A percentile compares a stretch with the other conserved stretches of the same genome.
phyloP scores from a whole-genome alignment of 1,140 invertebrate species.

The Bombus impatiens region DNA sequence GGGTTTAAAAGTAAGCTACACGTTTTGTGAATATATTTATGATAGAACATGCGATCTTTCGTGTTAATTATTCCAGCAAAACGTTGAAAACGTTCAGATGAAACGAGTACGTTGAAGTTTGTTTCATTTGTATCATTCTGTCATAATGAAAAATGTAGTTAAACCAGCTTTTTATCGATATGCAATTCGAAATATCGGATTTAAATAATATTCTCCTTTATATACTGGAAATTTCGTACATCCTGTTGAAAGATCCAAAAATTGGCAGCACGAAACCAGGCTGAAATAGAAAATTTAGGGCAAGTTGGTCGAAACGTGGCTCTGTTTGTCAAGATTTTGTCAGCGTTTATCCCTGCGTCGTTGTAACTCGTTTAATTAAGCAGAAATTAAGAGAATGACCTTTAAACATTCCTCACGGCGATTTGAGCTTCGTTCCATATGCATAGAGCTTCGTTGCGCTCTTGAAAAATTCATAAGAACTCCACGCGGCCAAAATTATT shows the following conservation, averaged over 20 bases:
- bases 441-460: conserved; percentile 19
- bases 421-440: conserved; percentile 34
- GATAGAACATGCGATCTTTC: no score
- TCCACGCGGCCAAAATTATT: background rate
- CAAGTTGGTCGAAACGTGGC: background rate
- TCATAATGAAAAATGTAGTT: background rate
- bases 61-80: background rate
- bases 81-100: no score
- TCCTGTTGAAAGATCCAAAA: background rate
- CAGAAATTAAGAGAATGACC: background rate
- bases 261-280: no score
- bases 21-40: background rate
- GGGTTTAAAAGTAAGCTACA: background rate
- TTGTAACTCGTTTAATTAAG: conserved; percentile 25
- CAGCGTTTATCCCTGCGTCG: background rate
- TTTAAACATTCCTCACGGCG: conserved; percentile 6
- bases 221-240: background rate
- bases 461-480: conserved; percentile 40
- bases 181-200: background rate
- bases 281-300: no score
- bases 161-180: background rate
- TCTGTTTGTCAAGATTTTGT: background rate
- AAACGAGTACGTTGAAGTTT: background rate
- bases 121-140: background rate
- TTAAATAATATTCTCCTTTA: background rate